phyloP scores from a whole-genome alignment of 2,888 invertebrate genomes.

The Gnatocerus cornutus region DNA sequence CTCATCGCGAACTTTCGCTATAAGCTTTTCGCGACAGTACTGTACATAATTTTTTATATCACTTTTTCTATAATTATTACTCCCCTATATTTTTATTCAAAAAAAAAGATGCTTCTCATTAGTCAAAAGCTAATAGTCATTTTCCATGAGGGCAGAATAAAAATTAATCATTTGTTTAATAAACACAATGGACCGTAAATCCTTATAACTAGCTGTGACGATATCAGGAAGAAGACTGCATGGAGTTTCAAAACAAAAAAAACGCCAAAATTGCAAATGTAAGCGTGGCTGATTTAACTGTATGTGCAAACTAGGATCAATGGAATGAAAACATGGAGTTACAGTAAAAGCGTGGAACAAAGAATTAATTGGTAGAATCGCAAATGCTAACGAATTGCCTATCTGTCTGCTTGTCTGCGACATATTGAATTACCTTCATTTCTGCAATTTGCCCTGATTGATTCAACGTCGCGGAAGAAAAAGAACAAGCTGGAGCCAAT shows the following conservation, averaged over 20 bases:
- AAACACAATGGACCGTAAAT: background rate
- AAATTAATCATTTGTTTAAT: too few relatives aligned
- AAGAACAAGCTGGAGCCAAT: conserved; percentile 5
- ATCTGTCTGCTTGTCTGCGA: conserved; percentile 55
- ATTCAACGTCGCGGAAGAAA: conserved; percentile 43
- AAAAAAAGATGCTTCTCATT: background rate
- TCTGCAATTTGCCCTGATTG: conserved; percentile 54
- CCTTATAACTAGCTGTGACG: conserved; percentile 1
- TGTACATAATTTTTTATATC: too few relatives aligned
- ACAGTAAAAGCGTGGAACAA: conserved; percentile 50
- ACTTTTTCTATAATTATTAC: too few relatives aligned
- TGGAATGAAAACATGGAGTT: conserved; percentile 44
- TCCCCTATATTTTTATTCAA: too few relatives aligned
- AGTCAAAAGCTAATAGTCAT: too few relatives aligned
- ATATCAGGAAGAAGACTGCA: background rate
- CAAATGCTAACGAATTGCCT: conserved; percentile 57
- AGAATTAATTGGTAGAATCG: conserved; percentile 57
- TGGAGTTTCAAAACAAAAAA: conserved; percentile 15
- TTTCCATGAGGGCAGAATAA: too few relatives aligned
- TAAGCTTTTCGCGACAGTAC: too few relatives aligned
- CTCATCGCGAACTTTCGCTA: too few relatives aligned
- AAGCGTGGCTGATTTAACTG: conserved; percentile 45
- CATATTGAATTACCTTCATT: conserved; percentile 56
- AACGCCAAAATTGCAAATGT: conserved; percentile 46
- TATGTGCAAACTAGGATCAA: conserved; percentile 48